Percentiles rank a stretch among this genome's conserved stretches.
phyloP scores from a whole-genome alignment of 2,113 vertebrate genomes.

The Psammodynastes pulverulentus region DNA sequence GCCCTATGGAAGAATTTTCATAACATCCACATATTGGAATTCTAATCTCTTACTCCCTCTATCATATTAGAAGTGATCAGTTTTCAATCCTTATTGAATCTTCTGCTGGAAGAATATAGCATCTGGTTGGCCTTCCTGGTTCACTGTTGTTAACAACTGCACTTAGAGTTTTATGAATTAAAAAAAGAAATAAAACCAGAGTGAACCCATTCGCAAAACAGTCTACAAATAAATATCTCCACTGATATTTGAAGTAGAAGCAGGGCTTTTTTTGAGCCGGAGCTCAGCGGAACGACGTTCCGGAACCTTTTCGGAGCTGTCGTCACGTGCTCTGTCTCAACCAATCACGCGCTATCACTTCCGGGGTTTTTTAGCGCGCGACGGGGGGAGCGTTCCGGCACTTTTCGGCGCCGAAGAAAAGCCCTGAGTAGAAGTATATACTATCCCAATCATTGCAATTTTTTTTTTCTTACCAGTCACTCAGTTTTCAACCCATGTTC shows the following conservation, averaged over 20 bases:
- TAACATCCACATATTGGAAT: slow-evolving; percentile 46
- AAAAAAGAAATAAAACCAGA: background rate
- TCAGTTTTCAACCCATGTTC: background rate
- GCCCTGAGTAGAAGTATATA: background rate
- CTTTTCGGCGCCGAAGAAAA: too few species aligned
- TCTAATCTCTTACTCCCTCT: slow-evolving; percentile 38
- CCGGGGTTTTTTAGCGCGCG: too few species aligned
- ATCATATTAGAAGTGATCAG: slow-evolving; percentile 29
- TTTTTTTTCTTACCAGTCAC: background rate
- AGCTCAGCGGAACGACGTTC: too few species aligned
- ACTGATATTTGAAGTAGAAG: background rate
- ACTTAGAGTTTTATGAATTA: background rate
- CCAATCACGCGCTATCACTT: too few species aligned
- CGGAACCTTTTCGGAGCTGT: too few species aligned
- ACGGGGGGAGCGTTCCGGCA: too few species aligned
- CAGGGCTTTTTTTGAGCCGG: too few species aligned
- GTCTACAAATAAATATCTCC: background rate
- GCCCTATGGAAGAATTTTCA: slow-evolving; percentile 31
- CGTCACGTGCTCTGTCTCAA: too few species aligned
- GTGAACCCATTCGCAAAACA: background rate
- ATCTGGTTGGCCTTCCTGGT: slow-evolving; percentile 34
- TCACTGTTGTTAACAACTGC: background rate
- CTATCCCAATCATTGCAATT: background rate
- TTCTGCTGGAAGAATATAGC: slow-evolving; percentile 24
- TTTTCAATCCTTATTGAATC: slow-evolving; percentile 29